Conservation (phyloP, 2,797 vertebrate species). For the Poeciliopsis turneri region DNA sequence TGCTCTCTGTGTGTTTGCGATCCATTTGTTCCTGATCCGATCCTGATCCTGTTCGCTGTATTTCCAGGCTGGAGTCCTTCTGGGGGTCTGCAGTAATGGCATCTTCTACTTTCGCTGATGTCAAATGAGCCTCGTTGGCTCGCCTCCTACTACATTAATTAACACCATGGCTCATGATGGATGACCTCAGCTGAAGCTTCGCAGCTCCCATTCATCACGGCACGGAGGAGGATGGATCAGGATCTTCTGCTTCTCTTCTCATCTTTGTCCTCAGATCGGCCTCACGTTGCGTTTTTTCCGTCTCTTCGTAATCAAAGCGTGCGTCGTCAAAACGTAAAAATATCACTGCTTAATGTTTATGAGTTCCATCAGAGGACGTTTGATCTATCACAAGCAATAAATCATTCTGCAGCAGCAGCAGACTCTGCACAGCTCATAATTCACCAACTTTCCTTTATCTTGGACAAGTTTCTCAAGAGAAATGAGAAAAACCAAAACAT, state of each 20-base stretch:
- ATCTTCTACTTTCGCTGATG: slow-evolving; percentile 76
- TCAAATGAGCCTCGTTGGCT: slow-evolving; percentile 69
- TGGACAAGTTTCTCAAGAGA: slow-evolving; percentile 22
- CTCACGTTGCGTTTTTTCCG: slow-evolving; percentile 4
- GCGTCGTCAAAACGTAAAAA: slow-evolving; percentile 34
- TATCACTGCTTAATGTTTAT: slow-evolving; percentile 41
- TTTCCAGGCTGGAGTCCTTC: slow-evolving; percentile 41
- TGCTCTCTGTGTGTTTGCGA: not conserved
- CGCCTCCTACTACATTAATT: slow-evolving; percentile 83
- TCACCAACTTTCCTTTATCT: slow-evolving; percentile 15
- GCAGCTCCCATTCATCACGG: slow-evolving; percentile 81
- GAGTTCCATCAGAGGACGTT: slow-evolving; percentile 37
- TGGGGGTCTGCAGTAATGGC: slow-evolving; percentile 36
- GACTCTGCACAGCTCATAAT: slow-evolving; percentile 26
- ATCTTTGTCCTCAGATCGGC: slow-evolving; percentile 38
- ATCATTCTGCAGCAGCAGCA: slow-evolving; percentile 42
- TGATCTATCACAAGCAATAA: slow-evolving; percentile 54
- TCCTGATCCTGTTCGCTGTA: slow-evolving; percentile 32
- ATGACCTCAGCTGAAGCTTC: slow-evolving; percentile 75
- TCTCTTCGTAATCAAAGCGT: slow-evolving; percentile 25
- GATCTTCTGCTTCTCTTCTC: slow-evolving; percentile 52
- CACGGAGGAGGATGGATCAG: slow-evolving; percentile 64
- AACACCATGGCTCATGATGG: slow-evolving; percentile 79
- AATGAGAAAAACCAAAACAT: slow-evolving; percentile 3
- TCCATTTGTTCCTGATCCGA: slow-evolving; percentile 22